phyloP scores from a whole-genome alignment of 1,140 invertebrate species.

The Lutraria rhynchaena region DNA sequence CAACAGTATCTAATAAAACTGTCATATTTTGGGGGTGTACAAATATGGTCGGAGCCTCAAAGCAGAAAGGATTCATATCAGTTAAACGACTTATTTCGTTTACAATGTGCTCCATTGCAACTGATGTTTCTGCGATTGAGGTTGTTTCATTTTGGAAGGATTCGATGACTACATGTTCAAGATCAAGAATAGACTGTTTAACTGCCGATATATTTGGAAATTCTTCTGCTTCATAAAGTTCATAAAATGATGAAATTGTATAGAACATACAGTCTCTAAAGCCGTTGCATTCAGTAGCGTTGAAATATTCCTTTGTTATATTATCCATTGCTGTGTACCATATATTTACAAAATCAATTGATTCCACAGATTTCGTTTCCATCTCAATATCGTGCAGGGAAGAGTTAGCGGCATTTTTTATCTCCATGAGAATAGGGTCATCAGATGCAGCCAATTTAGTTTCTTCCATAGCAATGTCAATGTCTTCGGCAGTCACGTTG shows the following conservation, averaged over 20 bases:
- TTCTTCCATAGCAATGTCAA: constrained; percentile 15
- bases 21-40: constrained; percentile 6
- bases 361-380: constrained; percentile 3
- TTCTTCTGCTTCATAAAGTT: neutral
- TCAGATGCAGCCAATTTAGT: neutral
- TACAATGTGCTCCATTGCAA: neutral
- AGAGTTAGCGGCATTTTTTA: neutral
- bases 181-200: neutral
- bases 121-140: neutral
- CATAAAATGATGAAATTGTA: constrained; percentile 21
- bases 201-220: neutral
- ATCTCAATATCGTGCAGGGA: neutral
- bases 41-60: constrained; percentile 1
- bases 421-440: constrained; percentile 6
- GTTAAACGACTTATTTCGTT: neutral
- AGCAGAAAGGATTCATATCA: constrained; percentile 25
- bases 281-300: constrained; percentile 2
- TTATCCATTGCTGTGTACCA: constrained; percentile 35
- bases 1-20: neutral
- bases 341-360: constrained; percentile 9
- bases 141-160: constrained; percentile 16
- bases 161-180: constrained; percentile 20
- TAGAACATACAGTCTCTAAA: constrained; percentile 37
- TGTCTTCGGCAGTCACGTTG: constrained; percentile 25
- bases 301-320: constrained; percentile 18